Evolutionary conservation across 2,113 vertebrate genomes (phyloP).

Genomic region (Sebastes fasciatus): DNA sequence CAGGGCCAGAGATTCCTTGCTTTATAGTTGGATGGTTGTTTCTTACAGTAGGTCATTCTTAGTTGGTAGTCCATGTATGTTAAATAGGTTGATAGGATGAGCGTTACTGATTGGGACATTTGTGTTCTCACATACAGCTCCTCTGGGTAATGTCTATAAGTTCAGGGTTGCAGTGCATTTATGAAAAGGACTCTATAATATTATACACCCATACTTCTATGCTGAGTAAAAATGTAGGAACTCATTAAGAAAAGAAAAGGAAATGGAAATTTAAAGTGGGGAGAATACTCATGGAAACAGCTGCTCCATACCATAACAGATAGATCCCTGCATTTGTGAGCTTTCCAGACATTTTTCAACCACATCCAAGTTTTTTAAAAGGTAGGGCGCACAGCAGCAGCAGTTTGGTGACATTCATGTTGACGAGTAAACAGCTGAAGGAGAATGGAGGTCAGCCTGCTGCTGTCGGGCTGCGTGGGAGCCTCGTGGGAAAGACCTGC

Average conservation of each 20-base stretch:
- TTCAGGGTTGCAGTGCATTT: not conserved
- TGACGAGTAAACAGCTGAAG: slow-evolving; percentile 46
- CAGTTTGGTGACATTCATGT: slow-evolving; percentile 29
- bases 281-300: not conserved
- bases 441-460: slow-evolving; percentile 58
- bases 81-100: no score
- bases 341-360: not conserved
- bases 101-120: not conserved
- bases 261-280: not conserved
- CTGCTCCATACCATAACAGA: not conserved
- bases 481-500: slow-evolving; percentile 57
- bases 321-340: not conserved
- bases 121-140: not conserved
- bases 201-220: not conserved
- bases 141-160: not conserved
- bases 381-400: not conserved
- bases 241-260: not conserved
- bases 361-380: slow-evolving; percentile 20
- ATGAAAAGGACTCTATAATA: not conserved
- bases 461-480: slow-evolving; percentile 20
- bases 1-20: no score
- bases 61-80: no score
- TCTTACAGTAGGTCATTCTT: no score
- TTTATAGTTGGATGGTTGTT: no score
- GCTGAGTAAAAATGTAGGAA: not conserved